Evolutionary conservation across 1,140 invertebrate species (phyloP), one percentile per base, ranked within the genome.

Genomic region (Acromyrmex heyeri): DNA sequence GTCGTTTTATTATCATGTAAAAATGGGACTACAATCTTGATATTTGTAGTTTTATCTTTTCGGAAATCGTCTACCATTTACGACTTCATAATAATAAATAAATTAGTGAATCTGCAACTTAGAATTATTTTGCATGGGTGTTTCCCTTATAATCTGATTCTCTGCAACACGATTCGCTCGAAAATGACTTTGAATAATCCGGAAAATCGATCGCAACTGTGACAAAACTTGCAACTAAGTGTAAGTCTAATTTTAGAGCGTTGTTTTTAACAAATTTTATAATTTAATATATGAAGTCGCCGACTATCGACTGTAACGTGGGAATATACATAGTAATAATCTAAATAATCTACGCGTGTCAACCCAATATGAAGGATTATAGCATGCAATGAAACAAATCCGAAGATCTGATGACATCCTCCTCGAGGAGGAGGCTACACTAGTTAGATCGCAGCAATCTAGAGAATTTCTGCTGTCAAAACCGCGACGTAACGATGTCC

Each of bases 231-330:
- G 5, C 6, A 34, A 30, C 6, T 8, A 34, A 67, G n/a, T 53
- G 8, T 57, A 69, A 62, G 61, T 10, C 24, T 64, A 57, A 81
- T 69, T n/a, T 57, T 18, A 38, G 24, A 30, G 2, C 38, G n/a
- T 64, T 8, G 18, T 24, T 67, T 69, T 38, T 44, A 69, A 55
- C 24, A 16, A 69, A 69, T 16, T 69, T 81, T 69, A 27, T 88
- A 79, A 88, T 78, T 78, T 55, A 86, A 70, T 12, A 38, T 3
- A 27, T 48, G 44, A 75, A 44, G 7, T 44, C 10, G 10, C 38
- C 8, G 53, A 81, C 7, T 73, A 30, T 57, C 57, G 27, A 77
- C 8, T 10, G 24, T n/a, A 0, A 5, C 5, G 30, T 30, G 30
- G 24, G 21, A 55, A 44, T 34, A 7, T 70, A 62, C 8, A 30